Evolutionary conservation across 1,140 invertebrate species (phyloP).

Genomic region (Drosophila kurseongensis): DNA sequence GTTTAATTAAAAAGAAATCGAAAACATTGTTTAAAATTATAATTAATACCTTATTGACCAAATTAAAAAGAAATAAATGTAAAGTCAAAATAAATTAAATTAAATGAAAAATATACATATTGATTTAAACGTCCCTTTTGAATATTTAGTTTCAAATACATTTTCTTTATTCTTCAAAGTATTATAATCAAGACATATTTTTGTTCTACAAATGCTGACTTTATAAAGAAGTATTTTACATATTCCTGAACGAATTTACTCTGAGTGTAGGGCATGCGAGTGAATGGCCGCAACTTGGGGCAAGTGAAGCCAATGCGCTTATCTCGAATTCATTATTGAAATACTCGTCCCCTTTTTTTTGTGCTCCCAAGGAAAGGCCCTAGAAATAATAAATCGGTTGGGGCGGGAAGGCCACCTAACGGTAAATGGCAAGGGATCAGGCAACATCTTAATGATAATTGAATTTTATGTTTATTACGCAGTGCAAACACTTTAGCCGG

Average conservation of each 20-base stretch:
- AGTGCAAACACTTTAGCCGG: slow-evolving; percentile 51
- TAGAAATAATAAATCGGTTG: slow-evolving; percentile 24
- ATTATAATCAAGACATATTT: too few species aligned
- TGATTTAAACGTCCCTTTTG: too few species aligned
- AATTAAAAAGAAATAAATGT: too few species aligned
- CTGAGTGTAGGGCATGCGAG: slow-evolving; percentile 41
- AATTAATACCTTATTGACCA: too few species aligned
- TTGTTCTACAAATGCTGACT: too few species aligned
- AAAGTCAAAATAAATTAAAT: too few species aligned
- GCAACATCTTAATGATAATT: slow-evolving; percentile 81
- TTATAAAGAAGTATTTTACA: background rate
- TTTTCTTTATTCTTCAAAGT: too few species aligned
- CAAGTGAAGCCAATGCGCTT: slow-evolving; percentile 68
- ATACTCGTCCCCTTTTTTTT: slow-evolving; percentile 58
- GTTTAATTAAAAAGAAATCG: background rate
- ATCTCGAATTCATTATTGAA: slow-evolving; percentile 82
- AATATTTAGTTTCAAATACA: too few species aligned
- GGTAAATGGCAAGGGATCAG: slow-evolving; percentile 72
- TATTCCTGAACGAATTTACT: background rate
- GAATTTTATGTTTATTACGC: slow-evolving; percentile 82
- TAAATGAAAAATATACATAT: too few species aligned
- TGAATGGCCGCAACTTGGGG: slow-evolving; percentile 55
- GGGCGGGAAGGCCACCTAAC: slow-evolving; percentile 49
- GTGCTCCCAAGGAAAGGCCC: slow-evolving; percentile 25
- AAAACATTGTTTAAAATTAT: too few species aligned